A percentile compares a stretch with the other conserved stretches of the same genome.
phyloP scores from a whole-genome alignment of 2,797 vertebrate species.

The Alectoris magna region DNA sequence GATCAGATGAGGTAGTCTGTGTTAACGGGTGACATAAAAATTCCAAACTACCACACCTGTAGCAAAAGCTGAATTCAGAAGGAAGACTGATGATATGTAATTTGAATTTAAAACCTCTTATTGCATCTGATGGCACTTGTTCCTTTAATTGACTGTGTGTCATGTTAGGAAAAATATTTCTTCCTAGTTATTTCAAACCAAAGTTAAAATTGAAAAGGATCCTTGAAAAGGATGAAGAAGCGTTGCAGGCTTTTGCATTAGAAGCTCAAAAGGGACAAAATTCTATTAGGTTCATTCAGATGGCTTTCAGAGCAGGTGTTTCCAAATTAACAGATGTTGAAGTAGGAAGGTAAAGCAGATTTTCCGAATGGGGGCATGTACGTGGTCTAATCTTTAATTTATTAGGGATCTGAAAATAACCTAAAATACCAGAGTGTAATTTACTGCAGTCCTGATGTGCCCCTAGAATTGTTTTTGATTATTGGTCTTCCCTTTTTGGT shows the following conservation, averaged over 20 bases:
- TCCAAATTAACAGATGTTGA: neutral
- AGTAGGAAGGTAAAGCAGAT: neutral
- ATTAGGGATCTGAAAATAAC: neutral
- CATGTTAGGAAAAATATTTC: neutral
- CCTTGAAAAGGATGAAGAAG: neutral
- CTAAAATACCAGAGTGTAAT: slow-evolving; percentile 18
- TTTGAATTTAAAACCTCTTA: neutral
- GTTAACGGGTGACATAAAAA: slow-evolving; percentile 20
- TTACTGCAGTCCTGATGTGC: slow-evolving; percentile 10
- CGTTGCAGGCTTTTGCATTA: neutral
- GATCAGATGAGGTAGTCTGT: neutral
- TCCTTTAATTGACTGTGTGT: neutral
- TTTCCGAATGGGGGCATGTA: neutral
- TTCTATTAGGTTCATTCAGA: neutral
- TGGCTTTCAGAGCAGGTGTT: neutral
- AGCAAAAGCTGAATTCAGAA: slow-evolving; percentile 11
- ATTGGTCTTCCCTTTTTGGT: neutral
- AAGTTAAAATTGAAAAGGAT: neutral
- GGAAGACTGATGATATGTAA: neutral
- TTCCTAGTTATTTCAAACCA: neutral
- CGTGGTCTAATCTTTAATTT: slow-evolving; percentile 22
- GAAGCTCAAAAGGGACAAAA: neutral
- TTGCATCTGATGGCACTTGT: neutral
- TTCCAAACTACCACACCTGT: neutral
- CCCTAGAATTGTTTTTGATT: slow-evolving; percentile 23